Percentiles rank a stretch among this genome's conserved stretches.
Evolutionary conservation across 2,797 vertebrate species (phyloP).

Genomic region (Onychomys leucogaster): DNA sequence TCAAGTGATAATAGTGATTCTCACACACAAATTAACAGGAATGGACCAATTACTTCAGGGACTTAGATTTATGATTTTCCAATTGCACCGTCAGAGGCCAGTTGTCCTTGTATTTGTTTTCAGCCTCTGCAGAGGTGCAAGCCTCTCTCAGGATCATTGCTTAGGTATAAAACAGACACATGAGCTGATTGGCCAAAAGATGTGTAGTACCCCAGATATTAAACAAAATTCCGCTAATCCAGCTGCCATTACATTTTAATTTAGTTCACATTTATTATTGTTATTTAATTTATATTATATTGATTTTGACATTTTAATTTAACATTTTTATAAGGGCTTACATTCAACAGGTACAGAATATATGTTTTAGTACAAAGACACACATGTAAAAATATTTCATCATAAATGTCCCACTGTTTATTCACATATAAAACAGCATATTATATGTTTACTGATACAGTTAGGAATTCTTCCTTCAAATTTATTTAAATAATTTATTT

Average conservation of each 20-base stretch:
- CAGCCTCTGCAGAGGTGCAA: background rate
- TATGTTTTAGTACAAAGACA: background rate
- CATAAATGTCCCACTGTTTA: background rate
- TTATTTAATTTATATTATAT: constrained; percentile 26
- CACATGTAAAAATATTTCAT: background rate
- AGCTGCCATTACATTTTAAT: background rate
- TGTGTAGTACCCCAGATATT: background rate
- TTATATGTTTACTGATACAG: background rate
- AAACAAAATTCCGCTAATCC: background rate
- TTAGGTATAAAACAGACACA: background rate
- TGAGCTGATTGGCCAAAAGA: background rate
- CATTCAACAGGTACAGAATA: background rate
- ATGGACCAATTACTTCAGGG: background rate
- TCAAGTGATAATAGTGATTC: background rate
- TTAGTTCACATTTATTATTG: constrained; percentile 14
- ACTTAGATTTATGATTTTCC: background rate
- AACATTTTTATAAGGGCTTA: background rate
- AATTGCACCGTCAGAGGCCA: background rate
- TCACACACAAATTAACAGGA: background rate
- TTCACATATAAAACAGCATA: background rate
- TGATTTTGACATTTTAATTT: constrained; percentile 41
- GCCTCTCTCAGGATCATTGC: background rate
- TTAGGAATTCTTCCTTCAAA: background rate
- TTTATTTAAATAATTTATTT: background rate
- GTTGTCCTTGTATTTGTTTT: background rate